phyloP scores from a whole-genome alignment of 2,797 vertebrate genomes.

The Intellagama lesueurii region DNA sequence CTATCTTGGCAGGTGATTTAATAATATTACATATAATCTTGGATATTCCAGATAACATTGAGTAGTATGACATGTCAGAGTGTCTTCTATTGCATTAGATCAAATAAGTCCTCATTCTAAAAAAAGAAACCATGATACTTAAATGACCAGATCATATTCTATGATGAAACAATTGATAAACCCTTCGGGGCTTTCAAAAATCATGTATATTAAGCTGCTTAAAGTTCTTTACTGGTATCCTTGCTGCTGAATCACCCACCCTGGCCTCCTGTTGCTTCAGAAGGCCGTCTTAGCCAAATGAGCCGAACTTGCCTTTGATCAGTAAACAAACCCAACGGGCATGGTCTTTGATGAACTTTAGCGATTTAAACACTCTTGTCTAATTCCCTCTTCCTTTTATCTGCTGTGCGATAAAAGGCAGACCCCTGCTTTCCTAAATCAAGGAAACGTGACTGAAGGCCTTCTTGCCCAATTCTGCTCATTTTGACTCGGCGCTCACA shows the following conservation, averaged over 20 bases:
- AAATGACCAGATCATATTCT: background rate
- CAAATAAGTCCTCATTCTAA: background rate
- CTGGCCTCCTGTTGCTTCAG: slow-evolving; percentile 36
- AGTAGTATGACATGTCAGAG: background rate
- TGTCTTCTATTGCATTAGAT: no score
- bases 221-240: background rate
- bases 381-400: slow-evolving; percentile 78
- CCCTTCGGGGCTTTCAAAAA: slow-evolving; percentile 19
- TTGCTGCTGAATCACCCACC: slow-evolving; percentile 19
- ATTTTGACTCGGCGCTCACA: slow-evolving; percentile 76
- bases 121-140: background rate
- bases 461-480: slow-evolving; percentile 82
- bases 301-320: slow-evolving; percentile 60
- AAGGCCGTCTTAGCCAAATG: slow-evolving; percentile 40
- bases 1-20: no score
- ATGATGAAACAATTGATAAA: rapidly evolving
- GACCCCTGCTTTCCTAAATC: slow-evolving; percentile 76
- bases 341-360: slow-evolving; percentile 86
- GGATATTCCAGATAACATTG: no score
- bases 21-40: no score
- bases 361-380: slow-evolving; percentile 88
- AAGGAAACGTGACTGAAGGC: slow-evolving; percentile 79
- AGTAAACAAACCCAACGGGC: slow-evolving; percentile 76
- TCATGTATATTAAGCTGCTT: background rate
- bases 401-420: slow-evolving; percentile 67